phyloP scores from a whole-genome alignment of 2,888 invertebrate species.

The Drosophila kokeensis region DNA sequence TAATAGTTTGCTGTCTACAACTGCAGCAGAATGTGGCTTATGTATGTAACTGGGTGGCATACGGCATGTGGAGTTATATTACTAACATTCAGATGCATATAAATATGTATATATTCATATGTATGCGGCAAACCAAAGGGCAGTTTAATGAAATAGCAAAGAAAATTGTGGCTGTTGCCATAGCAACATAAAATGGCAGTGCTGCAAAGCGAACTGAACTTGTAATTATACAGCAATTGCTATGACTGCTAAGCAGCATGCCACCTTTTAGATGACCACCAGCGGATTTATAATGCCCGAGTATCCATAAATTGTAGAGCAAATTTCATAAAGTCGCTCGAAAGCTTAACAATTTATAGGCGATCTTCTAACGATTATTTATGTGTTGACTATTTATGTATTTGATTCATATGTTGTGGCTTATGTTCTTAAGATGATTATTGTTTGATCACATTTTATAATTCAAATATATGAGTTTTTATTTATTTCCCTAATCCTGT shows the following conservation, averaged over 20 bases:
- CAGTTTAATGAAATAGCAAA: conserved; percentile 71
- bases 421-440: background rate
- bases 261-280: conserved; percentile 51
- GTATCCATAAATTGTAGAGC: conserved; percentile 15
- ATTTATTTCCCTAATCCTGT: background rate
- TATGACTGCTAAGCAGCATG: conserved; percentile 34
- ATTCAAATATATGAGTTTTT: background rate
- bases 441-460: background rate
- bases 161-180: conserved; percentile 59
- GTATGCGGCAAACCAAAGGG: conserved; percentile 58
- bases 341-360: background rate
- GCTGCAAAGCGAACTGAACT: conserved; percentile 68
- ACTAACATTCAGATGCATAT: conserved; percentile 5
- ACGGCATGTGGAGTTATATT: conserved; percentile 13
- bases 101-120: conserved; percentile 37
- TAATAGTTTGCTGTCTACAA: conserved; percentile 78
- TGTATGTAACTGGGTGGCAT: conserved; percentile 24
- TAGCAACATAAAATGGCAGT: conserved; percentile 48
- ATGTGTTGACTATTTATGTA: background rate
- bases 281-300: conserved; percentile 38
- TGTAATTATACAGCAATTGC: conserved; percentile 76
- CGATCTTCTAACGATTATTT: background rate
- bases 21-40: conserved; percentile 62
- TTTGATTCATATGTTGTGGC: background rate
- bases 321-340: conserved; percentile 3